Base-by-base conservation (phyloP, 2,113 vertebrate species). In the Thamnophis sirtalis region DNA sequence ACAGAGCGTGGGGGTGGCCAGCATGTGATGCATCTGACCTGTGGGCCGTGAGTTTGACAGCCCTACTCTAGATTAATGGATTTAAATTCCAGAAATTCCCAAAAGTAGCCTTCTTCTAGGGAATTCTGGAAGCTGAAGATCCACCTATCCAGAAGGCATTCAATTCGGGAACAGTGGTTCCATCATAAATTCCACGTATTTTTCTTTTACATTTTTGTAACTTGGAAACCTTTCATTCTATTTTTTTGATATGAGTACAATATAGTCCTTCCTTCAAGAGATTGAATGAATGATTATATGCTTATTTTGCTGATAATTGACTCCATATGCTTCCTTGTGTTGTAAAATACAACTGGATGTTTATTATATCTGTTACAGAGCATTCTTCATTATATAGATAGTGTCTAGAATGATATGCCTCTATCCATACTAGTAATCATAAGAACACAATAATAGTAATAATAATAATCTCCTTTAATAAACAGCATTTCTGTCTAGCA, bases 331-430 rank as follows among this genome's bases (percentile, higher is more conserved):
- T 53, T 94, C 93, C 94, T 33, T 1, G 89, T 94, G 89, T 92
- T 3, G 3, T 97, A 96, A 95, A 97, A 96, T 92, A 93, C 92
- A 97, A 94, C 93, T 95, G 91, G 91, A 6, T 0, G 93, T 97
- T 96, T 96, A 96, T 98, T 97, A 96, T 94, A 96, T 95, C 95
- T 0, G 2, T 96, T 96, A 94, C 90, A 92, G 80, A 96, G 89
- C 94, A 96, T 96, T 93, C 93, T 95, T 95, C 94, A 96, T 96
- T 96, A 95, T 95, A 96, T 94, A 97, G 95, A 96, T 91, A 96
- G 92, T 96, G 94, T 91, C 93, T 94, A 94, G 85, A 96, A 97
- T 96, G 95, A 97, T 90, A 97, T 88, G 90, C 92, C 95, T 92
- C 91, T 96, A n/a, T 86, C 96, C 90, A 91, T 92, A 96, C 93